Evolutionary conservation across 2,888 invertebrate species (phyloP).

Genomic region (Eubasilissa splendida): DNA sequence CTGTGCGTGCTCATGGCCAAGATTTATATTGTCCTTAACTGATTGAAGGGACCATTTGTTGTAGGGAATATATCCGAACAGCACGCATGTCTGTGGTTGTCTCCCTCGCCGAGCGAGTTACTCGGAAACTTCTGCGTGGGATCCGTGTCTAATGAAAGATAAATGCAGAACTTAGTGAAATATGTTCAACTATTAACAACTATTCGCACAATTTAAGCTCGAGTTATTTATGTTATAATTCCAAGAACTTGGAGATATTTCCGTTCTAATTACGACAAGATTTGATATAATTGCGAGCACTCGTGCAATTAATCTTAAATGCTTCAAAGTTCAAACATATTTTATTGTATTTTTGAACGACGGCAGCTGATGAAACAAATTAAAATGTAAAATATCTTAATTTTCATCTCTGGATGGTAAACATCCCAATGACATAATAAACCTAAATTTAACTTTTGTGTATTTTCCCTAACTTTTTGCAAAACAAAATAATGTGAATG

Average conservation of each 20-base stretch:
- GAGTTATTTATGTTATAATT: conserved; percentile 33
- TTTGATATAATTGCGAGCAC: not conserved
- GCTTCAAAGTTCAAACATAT: too few species aligned
- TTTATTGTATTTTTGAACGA: too few species aligned
- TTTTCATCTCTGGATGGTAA: too few species aligned
- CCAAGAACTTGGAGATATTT: conserved; percentile 18
- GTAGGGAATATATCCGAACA: conserved; percentile 3
- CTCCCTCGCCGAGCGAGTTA: conserved; percentile 15
- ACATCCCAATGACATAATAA: too few species aligned
- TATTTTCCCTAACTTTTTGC: too few species aligned
- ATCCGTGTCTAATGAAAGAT: conserved; percentile 38
- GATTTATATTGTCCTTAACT: conserved; percentile 41
- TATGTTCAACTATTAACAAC: conserved; percentile 23
- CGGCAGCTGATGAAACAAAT: too few species aligned
- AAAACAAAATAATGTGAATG: too few species aligned
- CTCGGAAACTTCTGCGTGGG: conserved; percentile 11
- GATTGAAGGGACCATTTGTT: conserved; percentile 30
- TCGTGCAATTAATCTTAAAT: too few species aligned
- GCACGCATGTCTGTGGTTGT: conserved; percentile 27
- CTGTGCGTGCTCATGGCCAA: conserved; percentile 26
- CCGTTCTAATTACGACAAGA: conserved; percentile 11
- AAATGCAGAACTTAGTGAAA: conserved; percentile 34
- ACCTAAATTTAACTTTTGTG: too few species aligned
- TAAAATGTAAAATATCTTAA: too few species aligned
- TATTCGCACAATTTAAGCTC: conserved; percentile 37